Conservation (phyloP, 2,797 vertebrate genomes). For the Periophthalmus magnuspinnatus region DNA sequence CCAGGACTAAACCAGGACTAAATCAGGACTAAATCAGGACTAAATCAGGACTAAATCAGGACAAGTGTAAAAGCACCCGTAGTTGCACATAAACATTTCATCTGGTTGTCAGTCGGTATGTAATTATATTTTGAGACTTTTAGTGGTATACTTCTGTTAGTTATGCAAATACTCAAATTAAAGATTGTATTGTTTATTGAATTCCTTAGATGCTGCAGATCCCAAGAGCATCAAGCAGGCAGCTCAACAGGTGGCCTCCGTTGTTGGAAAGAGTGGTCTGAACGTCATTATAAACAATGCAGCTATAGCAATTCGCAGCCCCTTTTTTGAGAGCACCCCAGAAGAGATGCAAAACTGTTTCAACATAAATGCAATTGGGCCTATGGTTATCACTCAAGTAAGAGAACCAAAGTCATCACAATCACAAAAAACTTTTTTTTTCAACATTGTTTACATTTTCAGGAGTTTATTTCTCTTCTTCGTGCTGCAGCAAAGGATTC, state of each 20-base stretch:
- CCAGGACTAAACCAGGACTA: no score
- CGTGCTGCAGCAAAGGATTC: slow-evolving; percentile 60
- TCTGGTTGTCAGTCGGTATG: no score
- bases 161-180: neutral
- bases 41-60: no score
- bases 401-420: neutral
- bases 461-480: slow-evolving; percentile 75
- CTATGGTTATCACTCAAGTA: slow-evolving; percentile 56
- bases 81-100: no score
- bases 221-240: slow-evolving; percentile 53
- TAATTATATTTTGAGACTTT: no score
- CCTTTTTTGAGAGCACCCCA: slow-evolving; percentile 23
- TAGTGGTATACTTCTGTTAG: neutral
- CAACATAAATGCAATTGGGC: slow-evolving; percentile 55
- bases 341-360: slow-evolving; percentile 56
- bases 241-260: slow-evolving; percentile 41
- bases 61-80: no score
- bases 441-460: neutral
- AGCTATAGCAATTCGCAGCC: slow-evolving; percentile 20
- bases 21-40: no score
- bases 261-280: slow-evolving; percentile 49
- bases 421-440: no score
- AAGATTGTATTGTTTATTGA: neutral
- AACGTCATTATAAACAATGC: slow-evolving; percentile 71
- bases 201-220: slow-evolving; percentile 56